These are phyloP conservation scores for Gorsachius magnificus DNA, from an alignment of 2,797 vertebrate species.

Conservation along the genomic window DNA sequence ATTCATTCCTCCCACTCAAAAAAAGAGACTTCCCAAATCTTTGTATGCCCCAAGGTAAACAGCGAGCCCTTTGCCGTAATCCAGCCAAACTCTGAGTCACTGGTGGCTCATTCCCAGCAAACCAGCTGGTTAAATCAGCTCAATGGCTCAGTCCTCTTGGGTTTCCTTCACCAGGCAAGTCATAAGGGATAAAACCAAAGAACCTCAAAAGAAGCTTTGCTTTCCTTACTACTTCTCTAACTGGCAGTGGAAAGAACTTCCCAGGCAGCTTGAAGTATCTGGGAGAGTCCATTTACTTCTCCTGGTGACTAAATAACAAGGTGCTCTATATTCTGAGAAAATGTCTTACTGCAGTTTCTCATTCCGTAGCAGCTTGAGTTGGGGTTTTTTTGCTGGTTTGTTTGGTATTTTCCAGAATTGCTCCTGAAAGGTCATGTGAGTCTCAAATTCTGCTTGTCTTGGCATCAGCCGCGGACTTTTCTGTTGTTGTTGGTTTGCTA, in stretches of 20 bases:
- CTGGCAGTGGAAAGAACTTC: neutral
- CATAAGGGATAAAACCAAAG: neutral
- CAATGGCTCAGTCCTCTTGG: neutral
- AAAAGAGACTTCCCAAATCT: neutral
- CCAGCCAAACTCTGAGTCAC: neutral
- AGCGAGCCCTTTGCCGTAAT: neutral
- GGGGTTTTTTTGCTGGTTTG: neutral
- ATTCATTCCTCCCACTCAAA: conserved; percentile 1
- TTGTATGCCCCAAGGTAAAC: neutral
- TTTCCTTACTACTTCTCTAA: neutral
- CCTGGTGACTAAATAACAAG: neutral
- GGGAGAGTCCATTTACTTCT: neutral
- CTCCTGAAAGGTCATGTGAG: neutral
- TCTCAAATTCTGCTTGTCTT: neutral
- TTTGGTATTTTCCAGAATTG: neutral
- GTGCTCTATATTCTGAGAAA: neutral
- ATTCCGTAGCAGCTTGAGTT: neutral
- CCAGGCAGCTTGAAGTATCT: rapidly evolving
- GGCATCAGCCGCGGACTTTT: neutral
- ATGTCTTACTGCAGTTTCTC: neutral
- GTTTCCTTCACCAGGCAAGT: neutral
- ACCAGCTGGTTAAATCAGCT: neutral
- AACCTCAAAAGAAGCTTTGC: neutral
- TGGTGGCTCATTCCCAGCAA: neutral
- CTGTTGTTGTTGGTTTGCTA: neutral